Evolutionary conservation across 37 sponge, comb jelly and placozoan genomes (phyloP).

Genomic region (Cladorhizidae sp.): DNA sequence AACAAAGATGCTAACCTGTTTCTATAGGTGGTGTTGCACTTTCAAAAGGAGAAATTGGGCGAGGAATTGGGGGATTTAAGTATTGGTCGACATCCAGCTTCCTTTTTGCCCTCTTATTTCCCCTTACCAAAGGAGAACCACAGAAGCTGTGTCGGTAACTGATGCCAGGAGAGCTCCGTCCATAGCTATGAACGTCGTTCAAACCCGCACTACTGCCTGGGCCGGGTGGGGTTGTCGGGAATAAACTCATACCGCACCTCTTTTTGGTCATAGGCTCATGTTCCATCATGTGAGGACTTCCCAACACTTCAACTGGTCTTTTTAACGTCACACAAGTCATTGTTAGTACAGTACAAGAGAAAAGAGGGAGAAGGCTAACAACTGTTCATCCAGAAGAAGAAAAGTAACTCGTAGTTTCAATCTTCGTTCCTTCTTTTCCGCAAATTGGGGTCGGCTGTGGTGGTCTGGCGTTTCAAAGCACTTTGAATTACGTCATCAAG

Average conservation of each 20-base stretch:
- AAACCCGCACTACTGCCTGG: neutral
- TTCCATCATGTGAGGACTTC: slow-evolving; percentile 73
- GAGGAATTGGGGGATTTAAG: neutral
- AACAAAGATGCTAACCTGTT: slow-evolving; percentile 30
- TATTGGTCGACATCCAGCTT: slow-evolving; percentile 61
- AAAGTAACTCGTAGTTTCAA: no score
- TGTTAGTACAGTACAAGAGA: neutral
- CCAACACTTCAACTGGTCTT: slow-evolving; percentile 78
- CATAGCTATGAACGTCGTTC: neutral
- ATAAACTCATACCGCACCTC: slow-evolving; percentile 71
- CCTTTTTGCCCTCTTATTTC: slow-evolving; percentile 58
- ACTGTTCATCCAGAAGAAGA: no score
- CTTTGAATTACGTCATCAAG: no score
- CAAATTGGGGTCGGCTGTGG: no score
- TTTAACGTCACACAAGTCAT: slow-evolving; percentile 94
- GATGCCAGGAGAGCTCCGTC: neutral
- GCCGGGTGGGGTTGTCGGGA: slow-evolving; percentile 53
- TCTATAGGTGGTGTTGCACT: slow-evolving; percentile 38
- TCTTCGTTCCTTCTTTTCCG: no score
- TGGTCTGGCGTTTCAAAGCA: no score
- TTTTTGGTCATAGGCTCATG: slow-evolving; percentile 72
- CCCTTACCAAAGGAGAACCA: neutral
- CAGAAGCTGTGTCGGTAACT: neutral
- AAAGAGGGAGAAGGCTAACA: neutral
- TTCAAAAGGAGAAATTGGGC: slow-evolving; percentile 50